Percentiles rank a stretch among this genome's conserved stretches.
These are phyloP conservation scores for Papilio elwesi DNA, from an alignment of 2,888 invertebrate genomes.

Conservation along the genomic window DNA sequence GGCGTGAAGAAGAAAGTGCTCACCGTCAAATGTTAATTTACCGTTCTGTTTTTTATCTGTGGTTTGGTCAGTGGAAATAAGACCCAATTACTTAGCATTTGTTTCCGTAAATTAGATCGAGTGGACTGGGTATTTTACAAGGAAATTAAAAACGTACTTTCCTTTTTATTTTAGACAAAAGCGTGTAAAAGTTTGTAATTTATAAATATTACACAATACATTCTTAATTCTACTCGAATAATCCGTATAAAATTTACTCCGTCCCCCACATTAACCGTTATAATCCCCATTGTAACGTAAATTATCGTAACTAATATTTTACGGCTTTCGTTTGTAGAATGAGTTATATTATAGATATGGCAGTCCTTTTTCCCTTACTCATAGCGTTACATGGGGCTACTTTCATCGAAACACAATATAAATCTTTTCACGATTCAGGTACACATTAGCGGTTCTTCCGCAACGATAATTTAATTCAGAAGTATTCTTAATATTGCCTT, in stretches of 20 bases:
- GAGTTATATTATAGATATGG: conserved; percentile 17
- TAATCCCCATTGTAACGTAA: conserved; percentile 19
- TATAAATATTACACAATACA: not conserved
- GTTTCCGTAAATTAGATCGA: not conserved
- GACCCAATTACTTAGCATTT: conserved; percentile 19
- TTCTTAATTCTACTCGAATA: conserved; percentile 9
- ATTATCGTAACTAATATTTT: conserved; percentile 30
- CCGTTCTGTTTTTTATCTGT: conserved; percentile 14
- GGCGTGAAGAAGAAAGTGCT: not conserved
- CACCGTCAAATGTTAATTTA: conserved; percentile 15
- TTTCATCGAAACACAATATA: not conserved
- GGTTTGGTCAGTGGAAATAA: conserved; percentile 8
- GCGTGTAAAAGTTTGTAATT: too few species aligned
- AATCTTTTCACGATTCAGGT: not conserved
- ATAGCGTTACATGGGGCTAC: not conserved
- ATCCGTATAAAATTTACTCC: conserved; percentile 13
- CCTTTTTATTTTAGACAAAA: too few species aligned
- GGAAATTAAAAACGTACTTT: not conserved
- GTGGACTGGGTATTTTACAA: not conserved
- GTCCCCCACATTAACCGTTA: conserved; percentile 10
- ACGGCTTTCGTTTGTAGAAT: conserved; percentile 25
- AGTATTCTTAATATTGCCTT: too few species aligned
- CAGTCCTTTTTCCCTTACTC: conserved; percentile 4
- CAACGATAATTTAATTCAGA: too few species aligned
- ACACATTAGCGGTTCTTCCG: too few species aligned